Conservation (phyloP, 2,113 vertebrate species). For the Sturnira hondurensis region DNA sequence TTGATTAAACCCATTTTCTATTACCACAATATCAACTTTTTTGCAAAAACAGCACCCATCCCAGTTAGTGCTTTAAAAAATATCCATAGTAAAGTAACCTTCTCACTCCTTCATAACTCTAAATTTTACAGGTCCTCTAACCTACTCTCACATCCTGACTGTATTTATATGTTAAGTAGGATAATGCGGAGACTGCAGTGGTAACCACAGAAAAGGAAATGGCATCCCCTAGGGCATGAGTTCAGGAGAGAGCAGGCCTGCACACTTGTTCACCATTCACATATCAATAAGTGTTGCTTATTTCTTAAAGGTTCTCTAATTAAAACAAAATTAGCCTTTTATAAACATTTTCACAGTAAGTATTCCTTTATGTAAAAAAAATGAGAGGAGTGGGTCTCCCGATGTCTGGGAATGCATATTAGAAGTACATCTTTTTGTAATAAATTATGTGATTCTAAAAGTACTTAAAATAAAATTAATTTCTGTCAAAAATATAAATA, state of each 20-base stretch:
- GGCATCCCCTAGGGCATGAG: neutral
- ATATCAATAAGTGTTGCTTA: neutral
- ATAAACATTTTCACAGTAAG: neutral
- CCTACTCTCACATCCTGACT: neutral
- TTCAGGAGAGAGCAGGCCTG: rapidly evolving
- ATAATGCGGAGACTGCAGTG: neutral
- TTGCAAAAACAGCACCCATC: neutral
- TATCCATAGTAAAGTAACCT: neutral
- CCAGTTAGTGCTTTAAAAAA: neutral
- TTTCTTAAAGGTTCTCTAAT: neutral
- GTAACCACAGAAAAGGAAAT: neutral
- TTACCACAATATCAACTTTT: neutral
- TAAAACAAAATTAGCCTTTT: neutral
- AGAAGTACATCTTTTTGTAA: neutral
- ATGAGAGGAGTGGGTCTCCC: neutral
- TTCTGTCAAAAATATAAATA: neutral
- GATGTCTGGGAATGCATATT: neutral
- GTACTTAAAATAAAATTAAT: neutral
- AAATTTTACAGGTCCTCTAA: neutral
- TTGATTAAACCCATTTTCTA: neutral
- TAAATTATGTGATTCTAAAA: neutral
- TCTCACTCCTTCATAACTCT: neutral
- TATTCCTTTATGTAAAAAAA: neutral
- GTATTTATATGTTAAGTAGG: neutral
- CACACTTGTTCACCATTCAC: neutral